Conservation (phyloP, 1,140 invertebrate species). For the Ditylenchus dipsaci region DNA sequence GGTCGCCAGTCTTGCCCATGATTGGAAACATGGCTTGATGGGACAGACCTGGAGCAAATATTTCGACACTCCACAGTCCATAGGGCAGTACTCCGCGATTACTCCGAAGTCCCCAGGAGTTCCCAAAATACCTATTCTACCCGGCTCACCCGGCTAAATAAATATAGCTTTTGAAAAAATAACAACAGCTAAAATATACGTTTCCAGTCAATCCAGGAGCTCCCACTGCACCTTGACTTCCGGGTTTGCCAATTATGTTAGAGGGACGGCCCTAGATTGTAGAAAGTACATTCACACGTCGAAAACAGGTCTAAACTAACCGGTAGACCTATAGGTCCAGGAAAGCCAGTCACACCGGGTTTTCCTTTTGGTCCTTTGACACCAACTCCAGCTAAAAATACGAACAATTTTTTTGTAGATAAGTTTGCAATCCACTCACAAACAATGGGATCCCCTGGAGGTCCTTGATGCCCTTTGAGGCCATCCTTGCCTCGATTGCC, state of each 20-base stretch:
- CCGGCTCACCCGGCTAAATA: slow-evolving; percentile 1
- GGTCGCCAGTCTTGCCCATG: not conserved
- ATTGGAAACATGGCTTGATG: not conserved
- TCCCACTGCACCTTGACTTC: not conserved
- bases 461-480: not conserved
- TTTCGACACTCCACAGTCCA: slow-evolving; percentile 1
- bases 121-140: not conserved
- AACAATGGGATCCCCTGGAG: not conserved
- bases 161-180: too few relatives aligned
- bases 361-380: not conserved
- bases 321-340: not conserved
- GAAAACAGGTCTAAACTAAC: not conserved
- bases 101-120: not conserved
- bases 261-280: not conserved
- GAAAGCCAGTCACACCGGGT: not conserved
- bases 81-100: not conserved
- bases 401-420: not conserved
- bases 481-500: not conserved
- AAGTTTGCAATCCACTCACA: not conserved
- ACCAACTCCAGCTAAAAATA: not conserved
- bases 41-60: slow-evolving; percentile 1
- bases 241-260: not conserved
- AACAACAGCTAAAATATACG: too few relatives aligned
- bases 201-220: not conserved
- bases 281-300: too few relatives aligned